These are phyloP conservation scores for Podarcis siculus DNA, from an alignment of 2,797 vertebrate species.

Conservation along the genomic window DNA sequence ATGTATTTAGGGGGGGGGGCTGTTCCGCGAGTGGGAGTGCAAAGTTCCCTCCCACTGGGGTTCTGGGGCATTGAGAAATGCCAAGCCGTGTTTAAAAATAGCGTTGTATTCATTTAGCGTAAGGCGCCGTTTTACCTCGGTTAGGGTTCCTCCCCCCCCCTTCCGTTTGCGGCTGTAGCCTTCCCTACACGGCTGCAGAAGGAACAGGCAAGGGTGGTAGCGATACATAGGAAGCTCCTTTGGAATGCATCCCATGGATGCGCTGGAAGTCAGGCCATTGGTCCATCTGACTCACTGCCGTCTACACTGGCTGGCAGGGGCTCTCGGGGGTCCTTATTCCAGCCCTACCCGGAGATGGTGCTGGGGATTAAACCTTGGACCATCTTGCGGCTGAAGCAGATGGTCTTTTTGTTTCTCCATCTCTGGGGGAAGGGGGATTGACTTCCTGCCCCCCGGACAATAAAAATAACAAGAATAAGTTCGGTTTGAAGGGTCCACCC, in stretches of 20 bases:
- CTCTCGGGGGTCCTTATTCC: no score
- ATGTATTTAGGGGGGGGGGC: background rate
- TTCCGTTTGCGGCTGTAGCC: background rate
- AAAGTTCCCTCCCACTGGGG: background rate
- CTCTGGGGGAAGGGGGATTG: background rate
- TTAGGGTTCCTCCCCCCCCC: background rate
- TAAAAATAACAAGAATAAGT: background rate
- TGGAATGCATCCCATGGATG: no score
- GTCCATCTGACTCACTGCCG: no score
- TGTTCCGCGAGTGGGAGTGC: background rate
- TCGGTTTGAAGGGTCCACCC: background rate
- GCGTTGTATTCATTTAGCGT: background rate
- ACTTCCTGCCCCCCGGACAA: background rate
- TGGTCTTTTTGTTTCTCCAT: no score
- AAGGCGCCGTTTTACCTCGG: background rate
- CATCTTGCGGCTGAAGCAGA: no score
- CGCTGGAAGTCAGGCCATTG: no score
- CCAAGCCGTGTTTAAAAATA: conserved; percentile 18
- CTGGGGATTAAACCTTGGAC: no score
- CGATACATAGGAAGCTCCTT: background rate
- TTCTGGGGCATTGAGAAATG: background rate
- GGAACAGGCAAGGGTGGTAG: background rate
- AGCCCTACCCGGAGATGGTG: no score
- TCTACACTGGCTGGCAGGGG: no score
- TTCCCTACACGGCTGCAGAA: background rate